These are phyloP conservation scores for Carassius gibelio DNA, from an alignment of 2,113 vertebrate genomes.

Conservation along the genomic window DNA sequence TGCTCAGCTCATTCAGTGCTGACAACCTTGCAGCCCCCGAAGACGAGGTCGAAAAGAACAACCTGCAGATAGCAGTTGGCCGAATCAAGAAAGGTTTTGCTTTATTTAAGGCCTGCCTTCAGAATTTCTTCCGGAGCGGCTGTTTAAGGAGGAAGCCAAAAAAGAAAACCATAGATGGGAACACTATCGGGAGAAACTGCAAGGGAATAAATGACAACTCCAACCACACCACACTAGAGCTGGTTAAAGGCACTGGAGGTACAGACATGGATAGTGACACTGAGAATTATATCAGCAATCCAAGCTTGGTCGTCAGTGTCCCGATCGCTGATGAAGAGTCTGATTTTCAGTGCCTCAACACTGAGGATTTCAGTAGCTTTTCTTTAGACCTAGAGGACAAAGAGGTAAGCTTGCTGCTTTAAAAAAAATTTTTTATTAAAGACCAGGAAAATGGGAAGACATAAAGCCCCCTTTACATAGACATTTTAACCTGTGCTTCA, in stretches of 20 bases:
- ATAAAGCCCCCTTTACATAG: too few species aligned
- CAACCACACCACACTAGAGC: slow-evolving; percentile 83
- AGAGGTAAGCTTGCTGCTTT: slow-evolving; percentile 77
- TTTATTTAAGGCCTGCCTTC: slow-evolving; percentile 78
- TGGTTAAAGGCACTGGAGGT: slow-evolving; percentile 82
- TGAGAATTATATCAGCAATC: slow-evolving; percentile 91
- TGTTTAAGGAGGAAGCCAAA: slow-evolving; percentile 77
- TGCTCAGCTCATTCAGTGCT: slow-evolving; percentile 96
- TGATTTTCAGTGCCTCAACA: slow-evolving; percentile 94
- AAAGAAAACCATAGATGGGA: slow-evolving; percentile 63
- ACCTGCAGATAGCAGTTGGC: slow-evolving; percentile 88
- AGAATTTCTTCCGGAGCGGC: slow-evolving; percentile 79
- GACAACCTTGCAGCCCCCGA: slow-evolving; percentile 90
- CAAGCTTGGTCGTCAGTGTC: slow-evolving; percentile 87
- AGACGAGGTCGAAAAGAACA: slow-evolving; percentile 90
- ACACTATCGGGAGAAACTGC: slow-evolving; percentile 80
- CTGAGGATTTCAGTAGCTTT: slow-evolving; percentile 92
- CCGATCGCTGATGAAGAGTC: slow-evolving; percentile 92
- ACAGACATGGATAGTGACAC: slow-evolving; percentile 82
- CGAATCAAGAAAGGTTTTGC: slow-evolving; percentile 86
- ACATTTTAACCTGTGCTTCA: too few species aligned
- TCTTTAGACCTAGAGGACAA: slow-evolving; percentile 87
- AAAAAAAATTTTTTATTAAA: not conserved
- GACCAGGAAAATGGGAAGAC: too few species aligned
- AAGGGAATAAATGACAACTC: slow-evolving; percentile 81